Percentiles rank a stretch among this genome's conserved stretches.
Conservation (phyloP, 1,140 invertebrate species). For the Euwallacea similis region DNA sequence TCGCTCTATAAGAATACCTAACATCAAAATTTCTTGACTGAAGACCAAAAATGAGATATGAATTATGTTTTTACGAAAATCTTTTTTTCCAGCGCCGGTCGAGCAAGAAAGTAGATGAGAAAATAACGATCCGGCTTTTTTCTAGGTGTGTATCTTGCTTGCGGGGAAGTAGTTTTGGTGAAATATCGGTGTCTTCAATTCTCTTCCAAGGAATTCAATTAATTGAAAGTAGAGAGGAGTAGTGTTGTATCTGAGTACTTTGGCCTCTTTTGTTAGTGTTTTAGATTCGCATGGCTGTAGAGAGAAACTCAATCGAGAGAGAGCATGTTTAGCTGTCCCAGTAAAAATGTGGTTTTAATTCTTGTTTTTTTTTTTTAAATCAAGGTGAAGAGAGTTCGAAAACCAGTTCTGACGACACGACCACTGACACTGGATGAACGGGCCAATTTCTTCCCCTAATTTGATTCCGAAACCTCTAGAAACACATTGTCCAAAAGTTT, state of each 20-base stretch:
- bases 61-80: constrained; percentile 4
- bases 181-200: neutral
- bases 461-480: too few relatives aligned
- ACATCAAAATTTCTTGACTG: too few relatives aligned
- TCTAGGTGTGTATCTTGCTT: constrained; percentile 35
- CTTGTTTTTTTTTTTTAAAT: constrained; percentile 7
- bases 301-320: too few relatives aligned
- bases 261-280: neutral
- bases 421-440: constrained; percentile 19
- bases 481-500: too few relatives aligned
- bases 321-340: too few relatives aligned
- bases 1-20: too few relatives aligned
- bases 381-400: constrained; percentile 32
- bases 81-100: constrained; percentile 31
- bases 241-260: neutral
- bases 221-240: neutral
- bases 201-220: too few relatives aligned
- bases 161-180: constrained; percentile 9
- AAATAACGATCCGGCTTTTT: constrained; percentile 21
- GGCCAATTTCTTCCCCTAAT: too few relatives aligned
- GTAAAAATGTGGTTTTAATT: neutral
- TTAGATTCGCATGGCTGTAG: too few relatives aligned
- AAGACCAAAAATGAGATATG: too few relatives aligned
- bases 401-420: constrained; percentile 31
- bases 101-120: constrained; percentile 39